Percentiles rank a stretch among this genome's conserved stretches.
Evolutionary conservation across 2,888 invertebrate genomes (phyloP).

Genomic region (Cosmorhoe ocellata): DNA sequence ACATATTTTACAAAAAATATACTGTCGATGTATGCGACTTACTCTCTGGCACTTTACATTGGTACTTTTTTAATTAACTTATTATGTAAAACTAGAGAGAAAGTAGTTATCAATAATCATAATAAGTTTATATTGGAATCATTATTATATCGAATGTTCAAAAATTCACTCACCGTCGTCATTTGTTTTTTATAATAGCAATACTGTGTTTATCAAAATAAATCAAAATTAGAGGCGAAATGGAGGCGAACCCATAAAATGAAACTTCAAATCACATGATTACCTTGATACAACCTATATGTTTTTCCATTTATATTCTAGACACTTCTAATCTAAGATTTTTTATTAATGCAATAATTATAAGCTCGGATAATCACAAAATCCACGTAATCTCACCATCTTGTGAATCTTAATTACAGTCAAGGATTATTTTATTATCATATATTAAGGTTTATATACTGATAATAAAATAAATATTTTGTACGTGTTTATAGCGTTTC

Average conservation of each 20-base stretch:
- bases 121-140: not conserved
- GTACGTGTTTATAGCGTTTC: not conserved
- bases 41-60: too few relatives aligned
- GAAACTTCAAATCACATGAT: too few relatives aligned
- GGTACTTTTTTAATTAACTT: too few relatives aligned
- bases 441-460: slow-evolving; percentile 8
- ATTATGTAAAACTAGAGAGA: slow-evolving; percentile 26
- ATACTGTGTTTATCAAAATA: too few relatives aligned
- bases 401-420: slow-evolving; percentile 23
- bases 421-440: slow-evolving; percentile 25
- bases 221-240: too few relatives aligned
- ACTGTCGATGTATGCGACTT: too few relatives aligned
- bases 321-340: slow-evolving; percentile 14
- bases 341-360: slow-evolving; percentile 18
- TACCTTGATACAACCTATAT: too few relatives aligned
- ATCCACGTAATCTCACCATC: slow-evolving; percentile 19
- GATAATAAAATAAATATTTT: slow-evolving; percentile 9
- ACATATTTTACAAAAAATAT: too few relatives aligned
- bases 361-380: slow-evolving; percentile 27
- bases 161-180: too few relatives aligned
- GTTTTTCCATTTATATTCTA: slow-evolving; percentile 1
- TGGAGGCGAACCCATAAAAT: too few relatives aligned
- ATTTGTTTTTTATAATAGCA: too few relatives aligned
- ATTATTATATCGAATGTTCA: too few relatives aligned
- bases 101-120: slow-evolving; percentile 29